These are phyloP conservation scores for Nannoperca australis DNA, from an alignment of 2,797 vertebrate genomes.

Conservation along the genomic window DNA sequence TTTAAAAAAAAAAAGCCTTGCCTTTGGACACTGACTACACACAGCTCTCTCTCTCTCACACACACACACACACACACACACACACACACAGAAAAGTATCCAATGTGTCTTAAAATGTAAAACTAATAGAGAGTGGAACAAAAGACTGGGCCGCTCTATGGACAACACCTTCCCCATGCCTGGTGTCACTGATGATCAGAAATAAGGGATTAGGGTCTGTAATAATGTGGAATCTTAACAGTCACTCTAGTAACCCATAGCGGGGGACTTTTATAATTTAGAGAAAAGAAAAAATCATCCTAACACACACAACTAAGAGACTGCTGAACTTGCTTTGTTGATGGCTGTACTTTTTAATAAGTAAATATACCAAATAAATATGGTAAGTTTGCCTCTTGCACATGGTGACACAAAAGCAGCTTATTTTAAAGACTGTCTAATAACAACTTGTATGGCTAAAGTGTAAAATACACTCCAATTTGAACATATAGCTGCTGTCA, in stretches of 20 bases:
- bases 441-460: not conserved
- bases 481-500: not conserved
- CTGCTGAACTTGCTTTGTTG: not conserved
- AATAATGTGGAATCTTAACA: not conserved
- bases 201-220: not conserved
- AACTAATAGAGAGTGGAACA: not conserved
- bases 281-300: too few species aligned
- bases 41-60: too few species aligned
- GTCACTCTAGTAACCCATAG: not conserved
- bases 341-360: not conserved
- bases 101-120: not conserved
- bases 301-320: too few species aligned
- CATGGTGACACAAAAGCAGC: not conserved
- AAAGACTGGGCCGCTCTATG: not conserved
- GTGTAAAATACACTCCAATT: constrained; percentile 2
- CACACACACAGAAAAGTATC: too few species aligned
- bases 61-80: not conserved
- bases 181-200: not conserved
- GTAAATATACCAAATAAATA: not conserved
- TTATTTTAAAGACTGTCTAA: constrained; percentile 1
- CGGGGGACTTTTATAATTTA: not conserved
- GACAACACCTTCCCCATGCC: not conserved
- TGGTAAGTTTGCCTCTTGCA: not conserved
- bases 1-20: not conserved
- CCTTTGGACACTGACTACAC: not conserved